phyloP scores from a whole-genome alignment of 2,113 vertebrate species.

The Trogon surrucura region DNA sequence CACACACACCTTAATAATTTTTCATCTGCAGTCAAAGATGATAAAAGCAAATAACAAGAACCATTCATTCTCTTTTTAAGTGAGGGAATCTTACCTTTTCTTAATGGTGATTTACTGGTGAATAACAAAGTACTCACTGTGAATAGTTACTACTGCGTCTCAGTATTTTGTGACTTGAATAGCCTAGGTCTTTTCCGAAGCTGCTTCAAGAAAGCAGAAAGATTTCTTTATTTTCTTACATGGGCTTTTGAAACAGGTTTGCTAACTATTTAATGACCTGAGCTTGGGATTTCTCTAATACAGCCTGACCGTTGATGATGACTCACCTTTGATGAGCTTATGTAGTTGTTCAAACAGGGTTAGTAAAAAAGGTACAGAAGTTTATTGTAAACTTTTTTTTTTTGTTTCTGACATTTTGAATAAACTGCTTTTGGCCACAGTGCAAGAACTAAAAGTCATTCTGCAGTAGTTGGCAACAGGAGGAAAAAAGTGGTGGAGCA shows the following conservation, averaged over 20 bases:
- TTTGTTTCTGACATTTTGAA: not conserved
- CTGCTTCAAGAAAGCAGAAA: not conserved
- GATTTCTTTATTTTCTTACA: not conserved
- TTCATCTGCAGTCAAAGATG: not conserved
- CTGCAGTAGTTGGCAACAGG: not conserved
- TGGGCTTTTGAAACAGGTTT: not conserved
- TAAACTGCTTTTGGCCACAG: conserved; percentile 6
- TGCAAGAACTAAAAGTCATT: not conserved
- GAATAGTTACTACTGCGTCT: not conserved
- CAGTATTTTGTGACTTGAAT: not conserved
- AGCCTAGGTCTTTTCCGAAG: not conserved
- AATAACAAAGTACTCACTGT: not conserved
- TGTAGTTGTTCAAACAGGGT: not conserved
- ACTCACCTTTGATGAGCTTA: not conserved
- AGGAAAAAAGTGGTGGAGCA: not conserved
- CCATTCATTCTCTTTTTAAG: not conserved
- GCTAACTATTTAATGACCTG: not conserved
- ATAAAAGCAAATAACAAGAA: not conserved
- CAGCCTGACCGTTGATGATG: not conserved
- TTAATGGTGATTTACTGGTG: not conserved
- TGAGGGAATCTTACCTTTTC: not conserved
- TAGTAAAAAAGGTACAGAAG: not conserved
- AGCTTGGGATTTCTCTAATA: not conserved
- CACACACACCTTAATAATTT: not conserved
- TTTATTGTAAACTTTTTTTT: not conserved